These are phyloP conservation scores for Platichthys stellatus DNA, from an alignment of 2,113 vertebrate genomes.

Conservation along the genomic window DNA sequence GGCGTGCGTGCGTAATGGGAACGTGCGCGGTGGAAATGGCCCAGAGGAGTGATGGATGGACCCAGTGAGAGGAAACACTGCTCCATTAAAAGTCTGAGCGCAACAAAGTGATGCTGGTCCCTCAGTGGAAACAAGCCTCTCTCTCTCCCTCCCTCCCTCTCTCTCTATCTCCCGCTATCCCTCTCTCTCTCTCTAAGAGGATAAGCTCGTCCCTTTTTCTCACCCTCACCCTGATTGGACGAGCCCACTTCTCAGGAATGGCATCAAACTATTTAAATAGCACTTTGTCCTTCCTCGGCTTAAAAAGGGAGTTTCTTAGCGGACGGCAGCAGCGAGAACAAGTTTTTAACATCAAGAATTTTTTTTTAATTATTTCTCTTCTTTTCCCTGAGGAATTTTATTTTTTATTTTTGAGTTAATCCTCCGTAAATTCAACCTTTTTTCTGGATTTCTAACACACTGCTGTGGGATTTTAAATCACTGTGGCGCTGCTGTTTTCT, in stretches of 20 bases:
- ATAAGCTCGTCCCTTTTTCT: conserved; percentile 82
- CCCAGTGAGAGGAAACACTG: conserved; percentile 71
- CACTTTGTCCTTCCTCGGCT: conserved; percentile 75
- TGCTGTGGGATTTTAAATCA: conserved; percentile 48
- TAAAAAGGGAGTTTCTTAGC: conserved; percentile 70
- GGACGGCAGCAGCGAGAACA: conserved; percentile 36
- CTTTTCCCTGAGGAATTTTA: conserved; percentile 34
- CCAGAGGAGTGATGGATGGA: conserved; percentile 61
- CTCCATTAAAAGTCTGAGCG: conserved; percentile 66
- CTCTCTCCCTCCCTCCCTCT: conserved; percentile 1
- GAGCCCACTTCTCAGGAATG: conserved; percentile 86
- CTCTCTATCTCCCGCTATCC: conserved; percentile 48
- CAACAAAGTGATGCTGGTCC: conserved; percentile 53
- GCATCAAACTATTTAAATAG: conserved; percentile 90
- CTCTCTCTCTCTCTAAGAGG: conserved; percentile 65
- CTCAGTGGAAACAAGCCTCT: conserved; percentile 39
- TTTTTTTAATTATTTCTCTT: background rate
- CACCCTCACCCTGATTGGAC: conserved; percentile 86
- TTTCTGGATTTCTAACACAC: conserved; percentile 38
- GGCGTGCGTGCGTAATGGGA: background rate
- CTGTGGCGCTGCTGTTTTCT: conserved; percentile 27
- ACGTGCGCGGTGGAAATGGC: conserved; percentile 22
- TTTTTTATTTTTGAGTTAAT: background rate
- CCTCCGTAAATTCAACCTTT: too few species aligned
- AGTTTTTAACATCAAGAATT: conserved; percentile 15